Base-by-base conservation (phyloP, 2,888 invertebrate genomes). In the Mythimna albipuncta region DNA sequence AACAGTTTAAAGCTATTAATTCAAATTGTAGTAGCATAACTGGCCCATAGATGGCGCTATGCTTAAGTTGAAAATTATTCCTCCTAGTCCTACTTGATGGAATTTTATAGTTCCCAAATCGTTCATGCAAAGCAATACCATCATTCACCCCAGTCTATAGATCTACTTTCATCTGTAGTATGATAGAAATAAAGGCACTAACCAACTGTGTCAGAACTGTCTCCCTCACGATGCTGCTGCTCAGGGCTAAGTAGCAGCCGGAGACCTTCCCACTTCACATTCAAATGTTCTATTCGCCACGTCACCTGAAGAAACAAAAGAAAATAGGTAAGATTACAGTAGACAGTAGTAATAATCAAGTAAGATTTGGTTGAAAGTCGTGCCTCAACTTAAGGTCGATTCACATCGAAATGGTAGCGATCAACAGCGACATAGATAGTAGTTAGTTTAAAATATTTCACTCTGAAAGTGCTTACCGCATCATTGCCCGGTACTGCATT, bases 241-340 rank as follows among this genome's bases (percentile, higher is more conserved):
- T 97, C 95, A 75, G 96, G 97, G 89, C 97, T 97, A 88, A 98
- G 97, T 86, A 97, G 97, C 87, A 97, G 96, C 82, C 98, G 97
- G 75, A 98, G 97, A 67, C 97, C 97, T 90, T 98, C 98, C 98
- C 98, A 98, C 93, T 98, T 98, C 75, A 97, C 97, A 91, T 98
- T 98, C 81, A 98, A 96, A 89, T 98, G 97, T 88, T 97, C 97
- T 83, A 98, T 97, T 82, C 98, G 97, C 97, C 98, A 97, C 67
- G 97, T 97, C 76, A 98, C 97, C 96, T 96, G 80, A 47, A 78
- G 82, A 47, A 58, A 58, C 0, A 65, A 59, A 19, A 21, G 0
- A 21, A 54, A 16, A 32, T n/a, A n/a, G 2, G 6, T 50, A 50
- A 0, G 11, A 44, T 44, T 11, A 11, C 11, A 38, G 7, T 44